Percentiles rank a stretch among this genome's conserved stretches.
These are phyloP conservation scores for Ectemnius cavifrons DNA, from an alignment of 2,888 invertebrate genomes.

Conservation along the genomic window DNA sequence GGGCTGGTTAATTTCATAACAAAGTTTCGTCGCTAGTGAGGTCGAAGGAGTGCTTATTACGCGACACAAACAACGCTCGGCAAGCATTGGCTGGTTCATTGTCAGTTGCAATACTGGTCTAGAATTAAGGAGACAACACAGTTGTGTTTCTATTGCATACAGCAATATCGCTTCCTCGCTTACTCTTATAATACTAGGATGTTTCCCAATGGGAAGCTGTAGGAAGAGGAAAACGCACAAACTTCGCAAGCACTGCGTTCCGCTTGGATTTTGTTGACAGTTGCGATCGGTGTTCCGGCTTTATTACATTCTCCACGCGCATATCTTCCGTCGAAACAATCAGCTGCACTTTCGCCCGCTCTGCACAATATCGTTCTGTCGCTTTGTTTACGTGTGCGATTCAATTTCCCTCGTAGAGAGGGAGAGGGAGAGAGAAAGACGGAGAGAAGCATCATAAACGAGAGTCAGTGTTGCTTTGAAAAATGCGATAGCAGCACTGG, in stretches of 20 bases:
- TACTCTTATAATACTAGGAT: too few relatives aligned
- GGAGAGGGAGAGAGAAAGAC: not conserved
- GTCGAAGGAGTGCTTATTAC: too few relatives aligned
- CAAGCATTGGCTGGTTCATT: too few relatives aligned
- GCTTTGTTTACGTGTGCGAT: not conserved
- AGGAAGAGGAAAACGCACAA: not conserved
- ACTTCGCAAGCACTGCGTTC: not conserved
- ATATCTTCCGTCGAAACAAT: constrained; percentile 8
- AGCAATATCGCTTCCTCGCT: too few relatives aligned
- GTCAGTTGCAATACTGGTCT: too few relatives aligned
- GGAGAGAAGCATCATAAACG: not conserved
- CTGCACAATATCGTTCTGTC: constrained; percentile 1
- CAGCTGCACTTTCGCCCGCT: not conserved
- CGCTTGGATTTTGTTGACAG: not conserved
- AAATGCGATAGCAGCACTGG: too few relatives aligned
- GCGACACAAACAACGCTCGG: too few relatives aligned
- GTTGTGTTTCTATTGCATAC: too few relatives aligned
- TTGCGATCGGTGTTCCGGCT: constrained; percentile 4
- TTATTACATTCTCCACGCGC: constrained; percentile 3
- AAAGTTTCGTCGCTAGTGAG: too few relatives aligned
- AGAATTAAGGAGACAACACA: too few relatives aligned
- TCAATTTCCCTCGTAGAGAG: not conserved
- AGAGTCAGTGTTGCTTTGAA: not conserved
- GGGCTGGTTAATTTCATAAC: too few relatives aligned
- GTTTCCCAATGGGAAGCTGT: too few relatives aligned